phyloP scores from a whole-genome alignment of 2,113 vertebrate genomes.

The Indri indri region DNA sequence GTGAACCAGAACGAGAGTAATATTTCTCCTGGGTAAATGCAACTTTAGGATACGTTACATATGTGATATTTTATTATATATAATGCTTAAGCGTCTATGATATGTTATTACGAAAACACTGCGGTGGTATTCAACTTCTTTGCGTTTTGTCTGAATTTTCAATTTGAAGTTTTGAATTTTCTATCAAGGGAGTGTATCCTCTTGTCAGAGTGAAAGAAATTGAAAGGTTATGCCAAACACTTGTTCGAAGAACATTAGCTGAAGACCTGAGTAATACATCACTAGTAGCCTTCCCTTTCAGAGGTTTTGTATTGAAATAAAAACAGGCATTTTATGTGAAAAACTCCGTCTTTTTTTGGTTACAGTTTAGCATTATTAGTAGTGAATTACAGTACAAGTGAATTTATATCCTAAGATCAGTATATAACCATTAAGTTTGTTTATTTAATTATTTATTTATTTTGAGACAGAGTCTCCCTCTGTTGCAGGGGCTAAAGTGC shows the following conservation, averaged over 20 bases:
- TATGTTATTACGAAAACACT: constrained; percentile 56
- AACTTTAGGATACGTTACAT: not conserved
- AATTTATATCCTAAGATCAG: not conserved
- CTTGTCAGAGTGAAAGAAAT: constrained; percentile 43
- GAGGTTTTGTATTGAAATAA: not conserved
- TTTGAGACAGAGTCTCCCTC: no score
- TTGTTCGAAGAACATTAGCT: not conserved
- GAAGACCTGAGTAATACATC: not conserved
- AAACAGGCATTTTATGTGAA: not conserved
- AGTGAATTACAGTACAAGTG: not conserved
- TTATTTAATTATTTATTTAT: no score
- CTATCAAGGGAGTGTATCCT: not conserved
- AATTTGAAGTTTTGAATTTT: not conserved
- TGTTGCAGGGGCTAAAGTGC: no score
- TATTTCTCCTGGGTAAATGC: constrained; percentile 72
- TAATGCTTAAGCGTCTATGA: not conserved
- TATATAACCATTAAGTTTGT: not conserved
- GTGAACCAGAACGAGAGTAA: constrained; percentile 71
- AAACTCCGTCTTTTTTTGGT: not conserved
- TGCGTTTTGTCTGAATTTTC: not conserved
- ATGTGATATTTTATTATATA: not conserved
- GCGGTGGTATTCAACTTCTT: not conserved
- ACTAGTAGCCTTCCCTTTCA: not conserved
- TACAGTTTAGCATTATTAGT: not conserved
- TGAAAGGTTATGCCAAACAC: not conserved